phyloP scores from a whole-genome alignment of 1,140 invertebrate genomes.

The Pristionchus pacificus region DNA sequence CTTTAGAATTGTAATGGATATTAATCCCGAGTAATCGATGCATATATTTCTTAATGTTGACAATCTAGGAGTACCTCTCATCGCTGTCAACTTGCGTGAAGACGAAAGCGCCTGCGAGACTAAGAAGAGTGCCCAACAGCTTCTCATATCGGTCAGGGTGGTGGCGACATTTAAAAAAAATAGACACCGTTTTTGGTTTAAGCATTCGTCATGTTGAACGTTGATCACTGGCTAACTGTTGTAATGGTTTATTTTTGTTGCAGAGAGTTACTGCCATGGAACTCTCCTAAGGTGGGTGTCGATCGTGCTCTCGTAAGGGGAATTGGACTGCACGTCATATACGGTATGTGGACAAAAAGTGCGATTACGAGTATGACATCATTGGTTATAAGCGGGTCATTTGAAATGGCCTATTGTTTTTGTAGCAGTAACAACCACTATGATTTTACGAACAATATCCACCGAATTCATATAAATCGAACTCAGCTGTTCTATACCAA shows the following conservation, averaged over 20 bases:
- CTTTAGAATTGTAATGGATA: background rate
- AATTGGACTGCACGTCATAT: constrained; percentile 35
- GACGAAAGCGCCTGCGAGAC: constrained; percentile 3
- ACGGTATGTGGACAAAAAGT: constrained; percentile 22
- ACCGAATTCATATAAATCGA: background rate
- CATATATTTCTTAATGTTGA: background rate
- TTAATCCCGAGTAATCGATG: background rate
- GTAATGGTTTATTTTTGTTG: constrained; percentile 11
- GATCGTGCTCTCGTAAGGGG: constrained; percentile 32
- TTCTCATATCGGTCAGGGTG: constrained; percentile 19
- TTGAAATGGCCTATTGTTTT: no score
- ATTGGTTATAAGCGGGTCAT: no score
- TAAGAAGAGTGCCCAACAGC: constrained; percentile 2
- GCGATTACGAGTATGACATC: no score
- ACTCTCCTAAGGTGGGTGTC: constrained; percentile 12
- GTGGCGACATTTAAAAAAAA: no score
- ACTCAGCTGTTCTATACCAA: background rate
- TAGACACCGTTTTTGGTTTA: no score
- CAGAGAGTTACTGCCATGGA: constrained; percentile 36
- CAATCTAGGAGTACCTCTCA: constrained; percentile 8
- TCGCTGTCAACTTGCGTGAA: background rate
- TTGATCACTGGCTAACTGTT: no score
- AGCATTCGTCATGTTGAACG: no score
- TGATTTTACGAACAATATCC: constrained; percentile 13
- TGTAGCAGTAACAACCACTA: background rate